A percentile compares a stretch with the other conserved stretches of the same genome.
phyloP scores from a whole-genome alignment of 2,113 vertebrate species.

The Melierax canorus region DNA sequence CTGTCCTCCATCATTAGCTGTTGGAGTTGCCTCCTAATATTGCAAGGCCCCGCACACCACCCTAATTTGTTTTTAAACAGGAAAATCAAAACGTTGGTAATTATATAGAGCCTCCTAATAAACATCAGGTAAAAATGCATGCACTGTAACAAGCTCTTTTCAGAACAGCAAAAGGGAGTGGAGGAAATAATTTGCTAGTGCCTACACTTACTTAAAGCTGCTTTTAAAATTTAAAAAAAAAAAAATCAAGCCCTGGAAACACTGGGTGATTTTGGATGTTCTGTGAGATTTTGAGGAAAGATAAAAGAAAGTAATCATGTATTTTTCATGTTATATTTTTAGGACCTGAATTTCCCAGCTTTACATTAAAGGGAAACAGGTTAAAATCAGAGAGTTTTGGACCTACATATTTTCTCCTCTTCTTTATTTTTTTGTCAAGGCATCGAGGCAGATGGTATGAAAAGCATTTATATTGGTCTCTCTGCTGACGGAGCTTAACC shows the following conservation, averaged over 20 bases:
- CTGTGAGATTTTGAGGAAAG: slow-evolving; percentile 33
- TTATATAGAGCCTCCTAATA: slow-evolving; percentile 42
- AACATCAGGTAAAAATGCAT: slow-evolving; percentile 40
- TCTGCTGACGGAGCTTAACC: slow-evolving; percentile 64
- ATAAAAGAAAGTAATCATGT: background rate
- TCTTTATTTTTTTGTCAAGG: slow-evolving; percentile 44
- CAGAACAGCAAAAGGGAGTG: background rate
- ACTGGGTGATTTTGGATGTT: slow-evolving; percentile 32
- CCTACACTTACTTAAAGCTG: slow-evolving; percentile 58
- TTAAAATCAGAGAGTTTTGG: slow-evolving; percentile 42
- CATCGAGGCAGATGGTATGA: slow-evolving; percentile 62
- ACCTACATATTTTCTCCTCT: slow-evolving; percentile 13
- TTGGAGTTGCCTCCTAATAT: slow-evolving; percentile 1
- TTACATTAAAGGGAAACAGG: background rate
- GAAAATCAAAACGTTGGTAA: slow-evolving; percentile 45
- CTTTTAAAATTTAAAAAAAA: slow-evolving; percentile 52
- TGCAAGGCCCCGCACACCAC: slow-evolving; percentile 1
- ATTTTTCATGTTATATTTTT: slow-evolving; percentile 19
- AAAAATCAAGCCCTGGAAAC: slow-evolving; percentile 31
- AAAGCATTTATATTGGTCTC: slow-evolving; percentile 70
- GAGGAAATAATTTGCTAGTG: slow-evolving; percentile 41
- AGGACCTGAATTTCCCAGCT: slow-evolving; percentile 28
- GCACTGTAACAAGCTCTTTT: slow-evolving; percentile 38
- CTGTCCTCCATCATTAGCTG: slow-evolving; percentile 11
- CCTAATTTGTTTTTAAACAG: slow-evolving; percentile 57